phyloP scores from a whole-genome alignment of 2,888 invertebrate genomes.

The Drosophila barbarae region DNA sequence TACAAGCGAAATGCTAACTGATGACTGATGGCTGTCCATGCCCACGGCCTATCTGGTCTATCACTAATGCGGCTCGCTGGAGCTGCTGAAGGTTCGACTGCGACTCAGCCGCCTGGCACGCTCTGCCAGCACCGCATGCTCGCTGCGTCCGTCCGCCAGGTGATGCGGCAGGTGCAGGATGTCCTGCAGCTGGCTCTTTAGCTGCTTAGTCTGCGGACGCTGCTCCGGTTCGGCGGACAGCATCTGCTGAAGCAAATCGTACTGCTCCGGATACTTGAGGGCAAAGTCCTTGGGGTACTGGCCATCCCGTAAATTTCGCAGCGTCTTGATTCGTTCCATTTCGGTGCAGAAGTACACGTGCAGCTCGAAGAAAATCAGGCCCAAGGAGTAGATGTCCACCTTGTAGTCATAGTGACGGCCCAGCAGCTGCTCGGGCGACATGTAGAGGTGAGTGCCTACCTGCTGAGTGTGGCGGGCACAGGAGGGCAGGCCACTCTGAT shows the following conservation, averaged over 20 bases:
- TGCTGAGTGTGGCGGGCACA: conserved; percentile 82
- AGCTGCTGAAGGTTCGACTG: conserved; percentile 72
- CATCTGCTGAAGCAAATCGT: conserved; percentile 87
- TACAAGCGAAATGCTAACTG: conserved; percentile 28
- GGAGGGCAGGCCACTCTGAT: conserved; percentile 71
- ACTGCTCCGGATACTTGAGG: conserved; percentile 84
- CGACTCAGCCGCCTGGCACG: conserved; percentile 68
- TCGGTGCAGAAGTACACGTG: conserved; percentile 93
- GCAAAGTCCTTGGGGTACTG: conserved; percentile 86
- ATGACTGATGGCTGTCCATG: conserved; percentile 22
- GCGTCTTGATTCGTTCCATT: conserved; percentile 89
- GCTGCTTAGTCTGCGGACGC: conserved; percentile 88
- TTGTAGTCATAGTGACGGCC: conserved; percentile 90
- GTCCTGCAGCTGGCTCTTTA: conserved; percentile 78
- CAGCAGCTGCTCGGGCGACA: conserved; percentile 96
- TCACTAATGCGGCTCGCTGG: conserved; percentile 59
- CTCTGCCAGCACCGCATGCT: conserved; percentile 56
- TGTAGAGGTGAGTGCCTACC: conserved; percentile 95
- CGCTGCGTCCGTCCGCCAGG: conserved; percentile 55
- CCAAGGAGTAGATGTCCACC: conserved; percentile 97
- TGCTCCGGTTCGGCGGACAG: conserved; percentile 86
- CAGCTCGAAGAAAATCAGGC: conserved; percentile 95
- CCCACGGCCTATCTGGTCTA: conserved; percentile 18
- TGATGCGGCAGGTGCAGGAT: conserved; percentile 67
- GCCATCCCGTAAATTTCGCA: conserved; percentile 84